These are phyloP conservation scores for Asobara japonica DNA, from an alignment of 1,140 invertebrate genomes.

Conservation along the genomic window DNA sequence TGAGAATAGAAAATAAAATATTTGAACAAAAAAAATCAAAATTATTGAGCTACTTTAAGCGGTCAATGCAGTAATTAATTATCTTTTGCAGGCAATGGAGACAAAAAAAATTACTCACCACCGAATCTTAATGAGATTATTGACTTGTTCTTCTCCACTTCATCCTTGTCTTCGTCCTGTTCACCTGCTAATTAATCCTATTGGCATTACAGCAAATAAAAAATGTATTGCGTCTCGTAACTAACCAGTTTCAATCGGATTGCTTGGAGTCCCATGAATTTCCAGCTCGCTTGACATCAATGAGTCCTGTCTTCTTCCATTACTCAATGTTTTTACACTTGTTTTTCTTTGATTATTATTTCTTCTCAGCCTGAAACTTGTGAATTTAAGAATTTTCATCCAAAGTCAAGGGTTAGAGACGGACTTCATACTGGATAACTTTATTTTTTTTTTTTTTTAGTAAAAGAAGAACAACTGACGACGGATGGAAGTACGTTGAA, in stretches of 20 bases:
- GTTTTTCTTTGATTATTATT: background rate
- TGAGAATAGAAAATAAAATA: too few species aligned
- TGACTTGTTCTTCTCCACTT: background rate
- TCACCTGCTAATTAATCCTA: background rate
- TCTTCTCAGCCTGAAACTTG: background rate
- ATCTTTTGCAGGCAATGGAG: background rate
- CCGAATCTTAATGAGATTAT: background rate
- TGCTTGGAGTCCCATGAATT: slow-evolving; percentile 8
- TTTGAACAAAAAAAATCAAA: too few species aligned
- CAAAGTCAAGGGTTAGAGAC: background rate
- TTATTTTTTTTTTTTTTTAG: too few species aligned
- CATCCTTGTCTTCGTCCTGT: background rate
- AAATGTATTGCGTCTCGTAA: background rate
- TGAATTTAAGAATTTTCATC: background rate
- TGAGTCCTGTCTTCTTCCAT: background rate
- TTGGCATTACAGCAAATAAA: background rate
- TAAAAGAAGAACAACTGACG: background rate
- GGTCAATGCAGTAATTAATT: background rate
- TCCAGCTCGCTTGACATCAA: slow-evolving; percentile 36
- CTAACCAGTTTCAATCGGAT: slow-evolving; percentile 16
- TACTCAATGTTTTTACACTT: background rate
- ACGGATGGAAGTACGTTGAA: background rate
- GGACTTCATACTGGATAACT: background rate
- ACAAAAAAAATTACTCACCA: background rate
- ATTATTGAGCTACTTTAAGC: too few species aligned